A percentile compares a stretch with the other conserved stretches of the same genome.
Evolutionary conservation across 1,140 invertebrate genomes (phyloP).

Genomic region (Chironomus tepperi): DNA sequence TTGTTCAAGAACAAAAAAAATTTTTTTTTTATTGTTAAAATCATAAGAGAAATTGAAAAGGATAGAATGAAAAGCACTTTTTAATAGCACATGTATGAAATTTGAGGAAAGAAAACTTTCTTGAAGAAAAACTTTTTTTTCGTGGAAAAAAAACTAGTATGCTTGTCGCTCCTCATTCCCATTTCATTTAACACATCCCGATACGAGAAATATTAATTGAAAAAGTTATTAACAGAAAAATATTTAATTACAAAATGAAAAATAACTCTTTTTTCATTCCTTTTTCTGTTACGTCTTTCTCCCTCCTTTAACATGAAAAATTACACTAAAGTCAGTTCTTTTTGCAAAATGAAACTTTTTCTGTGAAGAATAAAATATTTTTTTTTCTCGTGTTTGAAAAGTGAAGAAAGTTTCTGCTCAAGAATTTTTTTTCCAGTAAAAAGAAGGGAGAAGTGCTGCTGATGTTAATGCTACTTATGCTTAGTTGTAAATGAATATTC

Average conservation of each 20-base stretch:
- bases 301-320: slow-evolving; percentile 4
- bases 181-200: background rate
- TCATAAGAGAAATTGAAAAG: background rate
- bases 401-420: background rate
- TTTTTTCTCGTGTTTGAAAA: background rate
- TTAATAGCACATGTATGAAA: slow-evolving; percentile 11
- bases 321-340: slow-evolving; percentile 17
- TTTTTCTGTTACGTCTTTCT: too few species aligned
- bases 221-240: slow-evolving; percentile 24
- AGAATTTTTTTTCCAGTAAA: too few species aligned
- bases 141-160: background rate
- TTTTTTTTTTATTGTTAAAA: too few species aligned
- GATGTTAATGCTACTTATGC: background rate
- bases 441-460: background rate
- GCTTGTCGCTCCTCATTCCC: background rate
- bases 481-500: background rate
- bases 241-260: slow-evolving; percentile 24
- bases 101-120: background rate
- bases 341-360: background rate
- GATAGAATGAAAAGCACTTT: background rate
- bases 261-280: slow-evolving; percentile 14
- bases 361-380: background rate
- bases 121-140: background rate
- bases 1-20: too few species aligned
- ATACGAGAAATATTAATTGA: slow-evolving; percentile 23